Conservation (phyloP, 2,888 invertebrate species). For the Ornithoptera alexandrae region DNA sequence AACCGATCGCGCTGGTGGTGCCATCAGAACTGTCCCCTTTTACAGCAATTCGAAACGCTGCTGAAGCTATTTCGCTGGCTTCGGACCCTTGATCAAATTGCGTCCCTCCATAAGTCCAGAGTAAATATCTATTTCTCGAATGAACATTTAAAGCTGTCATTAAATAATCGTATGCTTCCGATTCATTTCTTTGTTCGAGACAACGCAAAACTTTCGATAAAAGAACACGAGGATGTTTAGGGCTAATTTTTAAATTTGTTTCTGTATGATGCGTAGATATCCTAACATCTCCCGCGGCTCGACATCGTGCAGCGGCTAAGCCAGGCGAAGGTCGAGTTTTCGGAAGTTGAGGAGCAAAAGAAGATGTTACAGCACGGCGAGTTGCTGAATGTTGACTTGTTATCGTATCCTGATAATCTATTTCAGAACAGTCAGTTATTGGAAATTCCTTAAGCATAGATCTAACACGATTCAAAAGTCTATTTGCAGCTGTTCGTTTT, state of each 20-base stretch:
- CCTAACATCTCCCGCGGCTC: conserved; percentile 55
- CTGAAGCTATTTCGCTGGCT: conserved; percentile 44
- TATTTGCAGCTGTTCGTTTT: conserved; percentile 68
- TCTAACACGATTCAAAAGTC: conserved; percentile 59
- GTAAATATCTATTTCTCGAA: conserved; percentile 57
- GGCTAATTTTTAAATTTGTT: conserved; percentile 45
- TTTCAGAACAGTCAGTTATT: conserved; percentile 52
- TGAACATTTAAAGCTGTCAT: conserved; percentile 51
- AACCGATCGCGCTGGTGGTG: conserved; percentile 63
- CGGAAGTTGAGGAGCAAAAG: conserved; percentile 66
- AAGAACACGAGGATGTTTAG: conserved; percentile 52
- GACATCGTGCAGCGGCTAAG: conserved; percentile 53
- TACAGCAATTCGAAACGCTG: conserved; percentile 64
- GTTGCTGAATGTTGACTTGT: conserved; percentile 64
- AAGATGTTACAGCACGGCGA: conserved; percentile 65
- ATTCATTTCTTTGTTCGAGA: conserved; percentile 53
- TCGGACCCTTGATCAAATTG: conserved; percentile 54
- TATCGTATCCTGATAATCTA: conserved; percentile 65
- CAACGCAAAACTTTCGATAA: conserved; percentile 57
- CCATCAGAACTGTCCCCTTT: conserved; percentile 66
- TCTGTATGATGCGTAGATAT: conserved; percentile 51
- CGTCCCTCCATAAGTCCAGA: conserved; percentile 63
- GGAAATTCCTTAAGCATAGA: conserved; percentile 64
- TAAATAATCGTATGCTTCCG: conserved; percentile 53
- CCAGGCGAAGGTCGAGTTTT: conserved; percentile 42